Percentiles rank a stretch among this genome's conserved stretches.
These are phyloP conservation scores for Metopolophium dirhodum DNA, from an alignment of 1,140 invertebrate genomes.

Conservation along the genomic window DNA sequence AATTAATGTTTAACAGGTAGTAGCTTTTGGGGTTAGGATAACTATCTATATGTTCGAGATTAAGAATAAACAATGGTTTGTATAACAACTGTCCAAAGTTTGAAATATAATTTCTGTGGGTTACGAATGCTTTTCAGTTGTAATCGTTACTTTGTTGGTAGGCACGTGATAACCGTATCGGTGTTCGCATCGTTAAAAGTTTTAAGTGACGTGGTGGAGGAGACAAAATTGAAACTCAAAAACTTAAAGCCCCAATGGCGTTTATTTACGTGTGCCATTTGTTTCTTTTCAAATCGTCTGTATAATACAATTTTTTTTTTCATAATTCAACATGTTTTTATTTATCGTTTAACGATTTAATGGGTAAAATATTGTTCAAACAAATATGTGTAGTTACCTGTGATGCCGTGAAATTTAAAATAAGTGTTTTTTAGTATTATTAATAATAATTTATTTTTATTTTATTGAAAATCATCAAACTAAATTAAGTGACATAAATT, in stretches of 20 bases:
- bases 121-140: neutral
- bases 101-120: constrained; percentile 17
- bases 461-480: neutral
- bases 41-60: neutral
- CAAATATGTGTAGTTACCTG: neutral
- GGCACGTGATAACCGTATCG: neutral
- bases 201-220: neutral
- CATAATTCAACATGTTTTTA: neutral
- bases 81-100: constrained; percentile 7
- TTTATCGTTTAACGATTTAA: neutral
- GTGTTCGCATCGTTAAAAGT: constrained; percentile 31
- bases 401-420: neutral
- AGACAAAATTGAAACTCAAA: constrained; percentile 18
- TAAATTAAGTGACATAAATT: neutral
- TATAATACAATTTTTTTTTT: neutral
- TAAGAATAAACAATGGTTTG: neutral
- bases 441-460: neutral
- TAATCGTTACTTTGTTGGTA: neutral
- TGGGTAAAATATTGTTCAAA: neutral
- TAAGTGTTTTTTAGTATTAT: neutral
- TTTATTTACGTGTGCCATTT: neutral
- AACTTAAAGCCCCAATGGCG: neutral
- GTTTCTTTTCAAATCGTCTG: neutral
- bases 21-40: neutral
- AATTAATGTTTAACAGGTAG: neutral